Conservation (phyloP, 1,140 invertebrate genomes). For the Drosophila ohnishii region DNA sequence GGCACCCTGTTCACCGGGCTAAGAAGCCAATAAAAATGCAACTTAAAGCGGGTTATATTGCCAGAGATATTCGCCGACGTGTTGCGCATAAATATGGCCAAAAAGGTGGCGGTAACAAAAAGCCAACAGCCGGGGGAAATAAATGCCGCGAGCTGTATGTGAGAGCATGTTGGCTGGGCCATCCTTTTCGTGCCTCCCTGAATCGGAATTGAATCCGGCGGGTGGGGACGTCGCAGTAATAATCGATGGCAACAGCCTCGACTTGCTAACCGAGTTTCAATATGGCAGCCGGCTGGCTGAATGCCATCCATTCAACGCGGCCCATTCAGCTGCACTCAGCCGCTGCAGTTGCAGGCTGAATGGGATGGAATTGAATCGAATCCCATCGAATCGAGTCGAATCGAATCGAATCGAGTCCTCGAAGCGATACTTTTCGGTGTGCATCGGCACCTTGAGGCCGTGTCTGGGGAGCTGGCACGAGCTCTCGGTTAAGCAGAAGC, state of each 20-base stretch:
- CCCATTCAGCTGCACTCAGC: slow-evolving; percentile 49
- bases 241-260: slow-evolving; percentile 46
- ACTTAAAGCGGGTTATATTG: slow-evolving; percentile 74
- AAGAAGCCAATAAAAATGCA: slow-evolving; percentile 79
- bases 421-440: slow-evolving; percentile 11
- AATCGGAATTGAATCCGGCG: slow-evolving; percentile 47
- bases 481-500: slow-evolving; percentile 2
- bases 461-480: background rate
- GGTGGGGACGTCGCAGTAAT: slow-evolving; percentile 25
- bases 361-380: slow-evolving; percentile 13
- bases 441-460: slow-evolving; percentile 2
- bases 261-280: slow-evolving; percentile 47
- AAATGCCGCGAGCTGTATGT: slow-evolving; percentile 18
- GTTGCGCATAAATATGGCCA: slow-evolving; percentile 71
- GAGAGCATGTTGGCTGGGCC: slow-evolving; percentile 21
- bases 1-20: slow-evolving; percentile 51
- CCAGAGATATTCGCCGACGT: slow-evolving; percentile 67
- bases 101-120: slow-evolving; percentile 48
- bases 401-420: slow-evolving; percentile 7
- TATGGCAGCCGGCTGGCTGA: slow-evolving; percentile 25
- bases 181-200: slow-evolving; percentile 27
- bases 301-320: slow-evolving; percentile 34
- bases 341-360: slow-evolving; percentile 23
- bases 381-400: background rate
- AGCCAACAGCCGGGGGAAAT: slow-evolving; percentile 20